phyloP scores from a whole-genome alignment of 2,113 vertebrate genomes.

The Hepsetus odoe region DNA sequence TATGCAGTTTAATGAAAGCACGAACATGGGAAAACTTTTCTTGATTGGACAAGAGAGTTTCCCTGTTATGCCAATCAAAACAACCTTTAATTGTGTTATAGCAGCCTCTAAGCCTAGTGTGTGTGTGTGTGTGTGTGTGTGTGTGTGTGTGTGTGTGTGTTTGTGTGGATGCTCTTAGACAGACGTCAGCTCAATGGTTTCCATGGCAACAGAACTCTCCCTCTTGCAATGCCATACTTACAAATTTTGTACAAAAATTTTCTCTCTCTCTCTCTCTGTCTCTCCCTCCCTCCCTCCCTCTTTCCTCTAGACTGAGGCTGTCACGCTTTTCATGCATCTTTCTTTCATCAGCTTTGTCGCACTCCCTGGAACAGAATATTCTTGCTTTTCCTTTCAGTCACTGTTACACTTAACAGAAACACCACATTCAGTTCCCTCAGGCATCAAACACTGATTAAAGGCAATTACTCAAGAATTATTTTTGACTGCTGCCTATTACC shows the following conservation, averaged over 20 bases:
- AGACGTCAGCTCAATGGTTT: constrained; percentile 42
- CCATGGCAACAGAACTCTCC: constrained; percentile 53
- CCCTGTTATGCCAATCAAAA: too few relatives aligned
- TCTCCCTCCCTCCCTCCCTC: constrained; percentile 21
- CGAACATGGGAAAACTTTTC: too few relatives aligned
- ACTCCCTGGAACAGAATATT: constrained; percentile 7
- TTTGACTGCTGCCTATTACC: background rate
- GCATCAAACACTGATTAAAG: background rate
- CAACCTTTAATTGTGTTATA: too few relatives aligned
- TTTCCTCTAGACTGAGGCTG: background rate
- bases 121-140: constrained; percentile 25
- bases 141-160: constrained; percentile 22
- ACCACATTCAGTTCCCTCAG: background rate
- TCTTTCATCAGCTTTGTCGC: background rate
- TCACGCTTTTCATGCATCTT: constrained; percentile 2
- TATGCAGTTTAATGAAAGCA: too few relatives aligned
- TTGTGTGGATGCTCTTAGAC: constrained; percentile 46
- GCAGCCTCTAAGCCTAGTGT: too few relatives aligned
- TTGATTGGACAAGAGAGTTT: too few relatives aligned
- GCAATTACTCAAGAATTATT: background rate
- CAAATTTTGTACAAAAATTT: constrained; percentile 9
- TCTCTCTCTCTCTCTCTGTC: constrained; percentile 16
- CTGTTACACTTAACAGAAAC: background rate
- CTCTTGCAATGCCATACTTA: constrained; percentile 34
- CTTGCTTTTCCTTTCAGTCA: constrained; percentile 2